phyloP scores from a whole-genome alignment of 2,888 invertebrate species.

The Geophilus truncorum region DNA sequence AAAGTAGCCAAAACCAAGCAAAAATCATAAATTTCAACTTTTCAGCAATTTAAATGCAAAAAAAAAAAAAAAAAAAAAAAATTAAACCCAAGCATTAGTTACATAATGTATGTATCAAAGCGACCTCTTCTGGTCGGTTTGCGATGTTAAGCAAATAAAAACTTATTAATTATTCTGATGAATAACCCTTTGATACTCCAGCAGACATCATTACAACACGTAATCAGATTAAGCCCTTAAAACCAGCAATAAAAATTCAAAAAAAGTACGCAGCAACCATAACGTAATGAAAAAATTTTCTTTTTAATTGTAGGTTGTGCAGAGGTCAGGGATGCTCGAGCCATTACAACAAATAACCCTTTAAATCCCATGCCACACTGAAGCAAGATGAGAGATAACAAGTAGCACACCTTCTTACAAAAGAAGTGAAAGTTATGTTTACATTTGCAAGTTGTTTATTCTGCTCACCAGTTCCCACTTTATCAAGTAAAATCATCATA shows the following conservation, averaged over 20 bases:
- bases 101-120: too few species aligned
- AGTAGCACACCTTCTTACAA: neutral
- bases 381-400: neutral
- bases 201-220: neutral
- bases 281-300: neutral
- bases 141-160: neutral
- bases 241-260: neutral
- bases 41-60: too few species aligned
- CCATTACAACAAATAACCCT: neutral
- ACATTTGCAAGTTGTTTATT: conserved; percentile 5
- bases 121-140: neutral
- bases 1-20: too few species aligned
- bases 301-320: neutral
- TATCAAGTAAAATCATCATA: neutral
- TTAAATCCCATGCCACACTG: neutral
- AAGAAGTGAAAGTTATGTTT: neutral
- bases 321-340: neutral
- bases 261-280: neutral
- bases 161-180: neutral
- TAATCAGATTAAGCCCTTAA: neutral
- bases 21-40: too few species aligned
- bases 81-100: too few species aligned
- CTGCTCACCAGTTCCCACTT: neutral
- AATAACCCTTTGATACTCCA: neutral
- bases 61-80: too few species aligned